Percentiles rank a stretch among this genome's conserved stretches.
Conservation (phyloP, 2,113 vertebrate genomes). For the Entelurus aequoreus region DNA sequence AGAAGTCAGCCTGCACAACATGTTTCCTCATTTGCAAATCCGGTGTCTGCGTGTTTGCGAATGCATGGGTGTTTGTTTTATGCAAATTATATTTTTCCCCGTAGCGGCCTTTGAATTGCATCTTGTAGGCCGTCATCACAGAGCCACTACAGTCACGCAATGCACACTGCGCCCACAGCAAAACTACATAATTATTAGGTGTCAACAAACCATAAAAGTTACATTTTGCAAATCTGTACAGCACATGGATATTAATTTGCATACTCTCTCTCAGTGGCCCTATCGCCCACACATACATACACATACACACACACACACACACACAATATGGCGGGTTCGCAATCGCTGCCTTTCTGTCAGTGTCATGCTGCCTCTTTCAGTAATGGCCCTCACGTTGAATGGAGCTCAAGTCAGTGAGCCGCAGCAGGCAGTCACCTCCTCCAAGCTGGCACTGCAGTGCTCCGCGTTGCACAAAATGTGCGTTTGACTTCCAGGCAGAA, state of each 20-base stretch:
- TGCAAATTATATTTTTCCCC: constrained; percentile 67
- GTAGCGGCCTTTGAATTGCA: constrained; percentile 25
- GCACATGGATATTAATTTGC: constrained; percentile 31
- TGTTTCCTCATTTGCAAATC: constrained; percentile 45
- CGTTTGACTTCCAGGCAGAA: constrained; percentile 3
- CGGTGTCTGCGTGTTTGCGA: constrained; percentile 22
- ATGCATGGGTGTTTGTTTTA: constrained; percentile 20
- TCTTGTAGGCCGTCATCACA: constrained; percentile 1
- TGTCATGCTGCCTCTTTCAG: constrained; percentile 16
- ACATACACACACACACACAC: constrained; percentile 3
- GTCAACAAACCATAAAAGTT: constrained; percentile 37
- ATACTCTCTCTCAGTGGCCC: constrained; percentile 17
- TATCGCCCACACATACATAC: constrained; percentile 5
- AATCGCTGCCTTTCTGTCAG: constrained; percentile 24
- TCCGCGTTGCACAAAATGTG: constrained; percentile 10
- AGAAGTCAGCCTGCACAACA: constrained; percentile 25
- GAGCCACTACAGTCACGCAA: constrained; percentile 26
- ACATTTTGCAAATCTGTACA: constrained; percentile 29
- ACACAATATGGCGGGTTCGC: constrained; percentile 12
- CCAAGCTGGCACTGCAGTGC: constrained; percentile 9
- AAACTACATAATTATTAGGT: constrained; percentile 4
- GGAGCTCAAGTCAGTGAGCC: constrained; percentile 33
- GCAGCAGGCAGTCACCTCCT: constrained; percentile 1
- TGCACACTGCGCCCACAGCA: constrained; percentile 6
- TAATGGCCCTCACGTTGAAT: constrained; percentile 37